phyloP scores from a whole-genome alignment of 1,140 invertebrate species.

The Drosophila sp. region DNA sequence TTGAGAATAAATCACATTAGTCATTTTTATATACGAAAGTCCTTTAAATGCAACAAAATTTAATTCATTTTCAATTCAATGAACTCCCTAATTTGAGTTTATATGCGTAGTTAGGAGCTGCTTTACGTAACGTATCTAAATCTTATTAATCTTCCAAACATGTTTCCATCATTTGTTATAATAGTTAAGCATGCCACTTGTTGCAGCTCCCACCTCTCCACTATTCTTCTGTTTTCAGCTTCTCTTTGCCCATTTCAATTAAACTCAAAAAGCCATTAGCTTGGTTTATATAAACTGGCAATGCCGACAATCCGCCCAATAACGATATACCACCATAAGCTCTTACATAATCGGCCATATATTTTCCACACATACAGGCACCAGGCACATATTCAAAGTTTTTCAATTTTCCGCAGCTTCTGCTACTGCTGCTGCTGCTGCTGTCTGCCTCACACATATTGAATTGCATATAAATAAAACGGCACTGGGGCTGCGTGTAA shows the following conservation, averaged over 20 bases:
- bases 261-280: conserved; percentile 59
- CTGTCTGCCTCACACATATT: conserved; percentile 39
- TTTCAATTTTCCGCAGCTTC: conserved; percentile 70
- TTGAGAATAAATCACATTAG: no score
- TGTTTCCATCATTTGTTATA: conserved; percentile 7
- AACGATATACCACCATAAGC: conserved; percentile 53
- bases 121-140: not conserved
- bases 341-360: conserved; percentile 72
- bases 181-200: conserved; percentile 18
- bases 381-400: conserved; percentile 47
- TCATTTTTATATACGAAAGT: no score
- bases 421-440: conserved; percentile 2
- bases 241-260: conserved; percentile 33
- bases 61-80: no score
- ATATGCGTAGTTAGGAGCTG: not conserved
- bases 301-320: conserved; percentile 40
- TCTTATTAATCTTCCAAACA: not conserved
- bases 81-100: no score
- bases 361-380: conserved; percentile 45
- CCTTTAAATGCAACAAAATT: no score
- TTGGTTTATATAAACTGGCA: conserved; percentile 40
- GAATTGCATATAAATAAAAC: conserved; percentile 68
- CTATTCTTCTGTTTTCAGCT: not conserved
- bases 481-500: conserved; percentile 63
- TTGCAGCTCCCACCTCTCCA: not conserved